Conservation (phyloP, 2,797 vertebrate species). For the Gorsachius magnificus region DNA sequence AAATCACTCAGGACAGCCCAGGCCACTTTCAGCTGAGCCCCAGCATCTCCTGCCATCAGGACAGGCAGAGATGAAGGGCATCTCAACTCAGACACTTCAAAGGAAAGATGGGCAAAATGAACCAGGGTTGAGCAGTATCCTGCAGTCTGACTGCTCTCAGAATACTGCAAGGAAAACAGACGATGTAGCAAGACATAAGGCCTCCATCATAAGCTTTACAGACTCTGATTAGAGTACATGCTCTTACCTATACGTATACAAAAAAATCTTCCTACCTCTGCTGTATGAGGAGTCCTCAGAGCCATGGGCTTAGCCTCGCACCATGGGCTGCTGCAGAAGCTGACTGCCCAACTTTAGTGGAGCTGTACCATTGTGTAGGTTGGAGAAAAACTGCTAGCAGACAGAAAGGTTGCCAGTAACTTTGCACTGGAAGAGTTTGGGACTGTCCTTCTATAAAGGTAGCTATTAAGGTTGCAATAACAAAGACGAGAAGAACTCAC, state of each 20-base stretch:
- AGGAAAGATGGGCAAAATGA: neutral
- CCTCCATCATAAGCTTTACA: neutral
- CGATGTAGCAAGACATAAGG: neutral
- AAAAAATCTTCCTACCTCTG: neutral
- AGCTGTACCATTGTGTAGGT: neutral
- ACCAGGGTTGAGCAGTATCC: neutral
- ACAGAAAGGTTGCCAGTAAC: neutral
- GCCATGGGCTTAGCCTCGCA: neutral
- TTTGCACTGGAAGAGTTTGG: neutral
- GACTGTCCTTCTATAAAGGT: neutral
- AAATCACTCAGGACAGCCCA: neutral
- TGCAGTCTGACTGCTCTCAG: neutral
- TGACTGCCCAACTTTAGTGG: accelerated
- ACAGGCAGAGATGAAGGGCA: neutral
- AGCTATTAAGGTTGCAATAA: neutral
- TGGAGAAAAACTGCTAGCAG: neutral
- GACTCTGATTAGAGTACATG: neutral
- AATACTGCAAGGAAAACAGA: neutral
- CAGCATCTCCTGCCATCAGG: neutral
- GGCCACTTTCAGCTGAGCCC: neutral
- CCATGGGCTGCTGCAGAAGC: neutral
- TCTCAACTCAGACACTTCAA: neutral
- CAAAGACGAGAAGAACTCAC: neutral
- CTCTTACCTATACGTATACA: neutral
- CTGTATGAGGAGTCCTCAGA: neutral